Base-by-base conservation (phyloP, 1,140 invertebrate species). In the Sycophaga agraensis region DNA sequence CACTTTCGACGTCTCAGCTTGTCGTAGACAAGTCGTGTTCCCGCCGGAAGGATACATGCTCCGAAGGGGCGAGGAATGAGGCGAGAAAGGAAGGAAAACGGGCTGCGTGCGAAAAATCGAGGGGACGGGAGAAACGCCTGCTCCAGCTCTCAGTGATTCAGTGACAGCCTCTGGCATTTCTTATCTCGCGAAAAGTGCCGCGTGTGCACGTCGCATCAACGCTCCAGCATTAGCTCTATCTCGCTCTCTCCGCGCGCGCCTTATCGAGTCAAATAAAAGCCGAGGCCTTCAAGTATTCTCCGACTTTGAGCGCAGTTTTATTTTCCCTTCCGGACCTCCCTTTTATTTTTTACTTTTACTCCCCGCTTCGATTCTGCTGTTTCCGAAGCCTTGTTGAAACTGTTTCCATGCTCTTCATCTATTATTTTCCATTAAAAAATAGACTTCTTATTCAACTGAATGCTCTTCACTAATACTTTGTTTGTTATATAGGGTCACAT, bases 131-230 rank as follows among this genome's bases (percentile, higher is more conserved):
- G 40, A 43, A 43, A 17, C 3, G 3, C 2, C 19, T 3, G 12
- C 46, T 45, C 28, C 19, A n/a, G n/a, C n/a, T n/a, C n/a, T 6
- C n/a, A 11, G 58, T 62, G 62, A 68, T 62, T 54, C 60, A 59
- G 57, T 57, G 43, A 42, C 54, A 65, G 62, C 61, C 57, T 64
- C 59, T 66, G 43, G 56, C 49, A 43, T 63, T 67, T 63, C 63
- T 70, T 67, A 65, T 65, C 59, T 53, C 14, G 37, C 40, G 21
- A 21, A 70, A 68, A 70, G 61, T 68, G 66, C 65, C 61, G 67
- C 70, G 66, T 68, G 65, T 57, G 66, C 65, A 63, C n/a, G n/a
- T n/a, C n/a, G n/a, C n/a, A n/a, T n/a, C n/a, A n/a, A n/a, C n/a
- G n/a, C n/a, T n/a, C n/a, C n/a, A n/a, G n/a, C n/a, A n/a, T n/a